phyloP scores from a whole-genome alignment of 2,797 vertebrate species.

The Malurus leucopterus region DNA sequence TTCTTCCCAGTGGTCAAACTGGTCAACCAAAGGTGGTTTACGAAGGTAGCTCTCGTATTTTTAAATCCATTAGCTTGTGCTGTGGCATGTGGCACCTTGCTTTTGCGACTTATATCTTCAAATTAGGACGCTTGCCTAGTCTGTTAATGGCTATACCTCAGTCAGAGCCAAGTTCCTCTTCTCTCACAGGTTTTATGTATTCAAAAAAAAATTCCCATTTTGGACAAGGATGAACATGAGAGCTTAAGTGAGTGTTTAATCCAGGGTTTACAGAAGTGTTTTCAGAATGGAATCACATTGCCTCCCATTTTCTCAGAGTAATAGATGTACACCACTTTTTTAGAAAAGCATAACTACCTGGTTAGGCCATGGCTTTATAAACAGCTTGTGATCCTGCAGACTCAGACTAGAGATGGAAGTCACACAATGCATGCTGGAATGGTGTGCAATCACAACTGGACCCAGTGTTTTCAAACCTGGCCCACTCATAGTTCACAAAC shows the following conservation, averaged over 20 bases:
- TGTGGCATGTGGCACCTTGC: neutral
- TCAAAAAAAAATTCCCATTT: neutral
- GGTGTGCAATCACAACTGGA: neutral
- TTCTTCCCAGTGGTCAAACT: neutral
- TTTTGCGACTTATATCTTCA: neutral
- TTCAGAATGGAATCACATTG: neutral
- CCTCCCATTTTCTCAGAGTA: neutral
- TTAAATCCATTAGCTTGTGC: neutral
- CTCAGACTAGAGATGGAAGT: neutral
- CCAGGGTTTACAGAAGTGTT: neutral
- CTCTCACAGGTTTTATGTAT: neutral
- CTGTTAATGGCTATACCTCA: neutral
- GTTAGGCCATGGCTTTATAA: neutral
- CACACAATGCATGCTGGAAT: neutral
- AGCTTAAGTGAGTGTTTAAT: neutral
- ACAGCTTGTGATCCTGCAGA: neutral
- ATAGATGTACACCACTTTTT: neutral
- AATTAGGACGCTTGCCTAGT: neutral
- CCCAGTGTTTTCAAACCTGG: neutral
- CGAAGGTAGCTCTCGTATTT: neutral
- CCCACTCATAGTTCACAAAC: neutral
- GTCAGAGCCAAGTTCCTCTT: neutral
- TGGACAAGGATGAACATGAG: neutral
- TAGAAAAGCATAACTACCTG: neutral
- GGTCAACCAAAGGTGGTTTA: neutral